Evolutionary conservation across 2,888 invertebrate species (phyloP).

Genomic region (Gerris lacustris): DNA sequence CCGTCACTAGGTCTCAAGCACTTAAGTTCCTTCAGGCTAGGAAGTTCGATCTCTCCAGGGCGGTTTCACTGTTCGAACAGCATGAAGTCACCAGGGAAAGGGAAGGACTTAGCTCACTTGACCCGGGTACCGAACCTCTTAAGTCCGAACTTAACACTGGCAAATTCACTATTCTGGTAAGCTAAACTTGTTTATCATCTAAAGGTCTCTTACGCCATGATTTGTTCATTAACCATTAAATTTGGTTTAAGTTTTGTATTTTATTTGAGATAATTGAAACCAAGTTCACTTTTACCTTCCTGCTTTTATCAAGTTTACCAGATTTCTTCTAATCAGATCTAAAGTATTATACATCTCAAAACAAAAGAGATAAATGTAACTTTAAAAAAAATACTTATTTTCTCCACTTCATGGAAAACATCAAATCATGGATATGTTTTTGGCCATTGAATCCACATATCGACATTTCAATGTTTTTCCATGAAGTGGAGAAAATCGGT

Average conservation of each 20-base stretch:
- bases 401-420: too few relatives aligned
- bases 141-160: conserved; percentile 78
- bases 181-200: conserved; percentile 30
- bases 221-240: neutral
- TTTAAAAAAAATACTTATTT: too few relatives aligned
- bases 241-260: neutral
- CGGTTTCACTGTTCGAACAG: conserved; percentile 80
- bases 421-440: too few relatives aligned
- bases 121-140: conserved; percentile 70
- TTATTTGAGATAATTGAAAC: too few relatives aligned
- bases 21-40: conserved; percentile 84
- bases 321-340: too few relatives aligned
- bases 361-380: too few relatives aligned
- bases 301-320: too few relatives aligned
- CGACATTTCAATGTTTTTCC: too few relatives aligned
- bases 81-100: conserved; percentile 79
- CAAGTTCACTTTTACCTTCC: too few relatives aligned
- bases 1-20: conserved; percentile 40
- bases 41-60: conserved; percentile 85
- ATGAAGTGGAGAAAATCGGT: too few relatives aligned
- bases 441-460: too few relatives aligned
- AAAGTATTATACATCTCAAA: too few relatives aligned
- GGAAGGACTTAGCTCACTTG: conserved; percentile 73
- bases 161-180: conserved; percentile 89
- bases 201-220: neutral